phyloP scores from a whole-genome alignment of 2,113 vertebrate genomes.

The Phaetusa simplex region DNA sequence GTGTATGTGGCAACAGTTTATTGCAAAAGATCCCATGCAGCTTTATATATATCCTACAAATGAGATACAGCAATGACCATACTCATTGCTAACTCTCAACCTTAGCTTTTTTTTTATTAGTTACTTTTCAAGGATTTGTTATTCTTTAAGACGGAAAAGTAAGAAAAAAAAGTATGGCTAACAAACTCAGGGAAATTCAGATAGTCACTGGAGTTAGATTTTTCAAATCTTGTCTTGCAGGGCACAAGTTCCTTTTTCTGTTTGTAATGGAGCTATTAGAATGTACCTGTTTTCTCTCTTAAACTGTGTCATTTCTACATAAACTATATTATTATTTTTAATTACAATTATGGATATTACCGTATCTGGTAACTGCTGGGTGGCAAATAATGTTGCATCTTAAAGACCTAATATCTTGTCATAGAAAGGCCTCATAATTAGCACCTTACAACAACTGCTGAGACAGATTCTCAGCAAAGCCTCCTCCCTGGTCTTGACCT shows the following conservation, averaged over 20 bases:
- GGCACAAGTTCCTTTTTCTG: neutral
- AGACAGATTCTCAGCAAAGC: neutral
- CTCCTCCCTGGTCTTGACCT: neutral
- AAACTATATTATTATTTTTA: neutral
- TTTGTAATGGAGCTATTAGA: neutral
- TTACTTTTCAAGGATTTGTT: neutral
- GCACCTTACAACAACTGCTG: neutral
- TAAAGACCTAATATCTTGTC: neutral
- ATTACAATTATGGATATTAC: neutral
- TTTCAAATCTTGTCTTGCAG: neutral
- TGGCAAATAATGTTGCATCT: neutral
- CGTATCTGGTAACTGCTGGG: neutral
- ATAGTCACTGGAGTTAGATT: neutral
- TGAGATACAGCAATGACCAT: neutral
- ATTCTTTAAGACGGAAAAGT: neutral
- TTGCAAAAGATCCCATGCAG: neutral
- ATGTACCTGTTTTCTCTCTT: neutral
- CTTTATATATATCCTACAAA: neutral
- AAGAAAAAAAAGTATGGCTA: neutral
- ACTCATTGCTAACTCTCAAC: neutral
- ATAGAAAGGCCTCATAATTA: neutral
- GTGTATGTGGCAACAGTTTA: neutral
- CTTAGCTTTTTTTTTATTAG: neutral
- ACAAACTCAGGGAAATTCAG: neutral
- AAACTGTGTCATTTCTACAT: neutral